Base-by-base conservation (phyloP, 2,888 invertebrate genomes). In the Uloborus plumipes region DNA sequence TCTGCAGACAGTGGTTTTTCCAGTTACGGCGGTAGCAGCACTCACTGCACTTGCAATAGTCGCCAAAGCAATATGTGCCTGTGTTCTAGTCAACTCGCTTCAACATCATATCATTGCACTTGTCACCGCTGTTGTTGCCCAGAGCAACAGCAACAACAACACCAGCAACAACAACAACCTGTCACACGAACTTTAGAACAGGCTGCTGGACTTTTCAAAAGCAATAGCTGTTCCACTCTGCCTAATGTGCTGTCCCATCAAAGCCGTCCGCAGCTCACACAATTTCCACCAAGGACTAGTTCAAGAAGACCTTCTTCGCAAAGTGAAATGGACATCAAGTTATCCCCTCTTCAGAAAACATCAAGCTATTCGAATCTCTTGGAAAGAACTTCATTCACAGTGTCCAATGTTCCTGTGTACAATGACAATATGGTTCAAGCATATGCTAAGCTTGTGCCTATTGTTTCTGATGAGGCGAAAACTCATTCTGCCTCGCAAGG, bases 171-270 rank as follows among this genome's bases (percentile, higher is more conserved):
- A 7, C 49, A 49, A n/a, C 58, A 51, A 2, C 7, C 65, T 15
- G 20, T n/a, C 15, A 31, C 58, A n/a, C 65, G 49, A 39, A 39
- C 39, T 7, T 39, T 39, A 39, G 39, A 39, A 39, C 39, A 39
- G 39, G 9, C 39, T 7, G 49, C 20, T 18, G 71, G 69, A 49
- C 66, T 84, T 31, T 84, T 78, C 74, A 84, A 84, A 61, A 84
- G 84, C 55, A 84, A 66, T 47, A 84, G 84, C 39, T 84, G 84
- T 31, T 78, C 84, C n/a, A 78, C 84, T 11, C 58, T 83, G 3
- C 18, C 77, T 39, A 73, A 67, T 18, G 65, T 71, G 18, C 58
- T 83, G 18, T 69, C 76, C n/a, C 83, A 83, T 47, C 77, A 73
- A 50, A 76, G 82, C 59, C 70, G 76, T 15, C 82, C 82, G 0